phyloP scores from a whole-genome alignment of 2,888 invertebrate genomes.

The Limulus polyphemus region DNA sequence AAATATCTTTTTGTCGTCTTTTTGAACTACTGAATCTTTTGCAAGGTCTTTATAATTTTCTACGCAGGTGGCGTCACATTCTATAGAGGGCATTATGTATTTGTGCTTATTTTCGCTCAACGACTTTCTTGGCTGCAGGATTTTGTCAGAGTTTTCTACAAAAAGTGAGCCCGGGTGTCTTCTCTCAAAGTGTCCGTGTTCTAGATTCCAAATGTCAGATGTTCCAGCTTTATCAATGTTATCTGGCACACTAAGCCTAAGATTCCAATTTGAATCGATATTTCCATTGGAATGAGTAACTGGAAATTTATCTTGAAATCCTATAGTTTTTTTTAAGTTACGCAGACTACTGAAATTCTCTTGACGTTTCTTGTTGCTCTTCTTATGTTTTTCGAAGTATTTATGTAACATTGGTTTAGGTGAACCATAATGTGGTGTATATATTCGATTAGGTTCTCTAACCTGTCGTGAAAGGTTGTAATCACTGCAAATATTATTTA shows the following conservation, averaged over 20 bases:
- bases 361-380: constrained; percentile 10
- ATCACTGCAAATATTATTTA: constrained; percentile 17
- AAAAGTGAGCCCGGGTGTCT: neutral
- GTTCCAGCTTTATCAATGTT: constrained; percentile 39
- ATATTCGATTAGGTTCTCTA: constrained; percentile 5
- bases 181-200: neutral
- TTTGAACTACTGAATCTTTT: neutral
- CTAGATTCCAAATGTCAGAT: neutral
- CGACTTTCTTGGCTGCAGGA: no score
- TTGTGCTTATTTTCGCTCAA: neutral
- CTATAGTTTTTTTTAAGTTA: constrained; percentile 41
- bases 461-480: neutral
- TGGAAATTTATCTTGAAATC: constrained; percentile 6
- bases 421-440: no score
- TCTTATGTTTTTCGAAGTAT: no score
- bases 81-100: neutral
- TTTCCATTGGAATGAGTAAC: constrained; percentile 20
- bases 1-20: neutral
- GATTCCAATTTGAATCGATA: constrained; percentile 59
- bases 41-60: neutral
- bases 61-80: neutral
- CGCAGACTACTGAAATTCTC: constrained; percentile 40
- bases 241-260: constrained; percentile 65
- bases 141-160: neutral
- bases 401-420: neutral